Percentiles rank a stretch among this genome's conserved stretches.
Conservation (phyloP, 2,888 invertebrate genomes). For the Subacronicta megacephala region DNA sequence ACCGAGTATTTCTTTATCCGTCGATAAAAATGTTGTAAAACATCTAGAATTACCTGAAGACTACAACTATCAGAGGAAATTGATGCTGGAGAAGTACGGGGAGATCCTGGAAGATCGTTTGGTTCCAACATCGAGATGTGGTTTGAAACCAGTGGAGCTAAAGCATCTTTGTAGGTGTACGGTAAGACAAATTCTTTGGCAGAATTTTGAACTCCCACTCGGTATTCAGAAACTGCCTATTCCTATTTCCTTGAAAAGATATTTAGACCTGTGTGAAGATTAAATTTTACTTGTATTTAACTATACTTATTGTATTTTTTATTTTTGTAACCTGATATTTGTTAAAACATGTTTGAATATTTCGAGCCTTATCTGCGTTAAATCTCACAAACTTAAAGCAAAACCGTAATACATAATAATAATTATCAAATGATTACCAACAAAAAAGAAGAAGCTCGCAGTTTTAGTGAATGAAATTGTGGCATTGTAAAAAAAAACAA, state of each 20-base stretch:
- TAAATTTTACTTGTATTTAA: constrained; percentile 67
- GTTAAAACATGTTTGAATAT: too few relatives aligned
- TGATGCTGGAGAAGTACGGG: constrained; percentile 80
- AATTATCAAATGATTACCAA: too few relatives aligned
- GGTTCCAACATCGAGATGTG: constrained; percentile 90
- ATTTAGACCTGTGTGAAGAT: constrained; percentile 93
- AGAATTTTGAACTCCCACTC: constrained; percentile 93
- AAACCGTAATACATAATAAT: too few relatives aligned
- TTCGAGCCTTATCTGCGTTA: too few relatives aligned
- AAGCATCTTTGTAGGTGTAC: constrained; percentile 93
- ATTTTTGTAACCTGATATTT: background rate
- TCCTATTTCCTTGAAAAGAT: constrained; percentile 91
- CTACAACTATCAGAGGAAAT: constrained; percentile 83
- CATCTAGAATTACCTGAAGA: constrained; percentile 77
- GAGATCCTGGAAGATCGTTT: constrained; percentile 90
- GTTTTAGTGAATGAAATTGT: too few relatives aligned
- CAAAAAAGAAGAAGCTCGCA: too few relatives aligned
- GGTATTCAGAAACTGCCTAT: constrained; percentile 92
- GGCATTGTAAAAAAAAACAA: too few relatives aligned
- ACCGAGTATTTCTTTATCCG: constrained; percentile 88
- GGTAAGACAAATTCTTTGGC: constrained; percentile 91
- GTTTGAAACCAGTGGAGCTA: constrained; percentile 91
- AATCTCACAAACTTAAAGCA: too few relatives aligned
- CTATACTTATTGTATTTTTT: constrained; percentile 7
- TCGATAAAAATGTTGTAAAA: constrained; percentile 73